Conservation (phyloP, 1,140 invertebrate species). For the Trichonephila clavata region DNA sequence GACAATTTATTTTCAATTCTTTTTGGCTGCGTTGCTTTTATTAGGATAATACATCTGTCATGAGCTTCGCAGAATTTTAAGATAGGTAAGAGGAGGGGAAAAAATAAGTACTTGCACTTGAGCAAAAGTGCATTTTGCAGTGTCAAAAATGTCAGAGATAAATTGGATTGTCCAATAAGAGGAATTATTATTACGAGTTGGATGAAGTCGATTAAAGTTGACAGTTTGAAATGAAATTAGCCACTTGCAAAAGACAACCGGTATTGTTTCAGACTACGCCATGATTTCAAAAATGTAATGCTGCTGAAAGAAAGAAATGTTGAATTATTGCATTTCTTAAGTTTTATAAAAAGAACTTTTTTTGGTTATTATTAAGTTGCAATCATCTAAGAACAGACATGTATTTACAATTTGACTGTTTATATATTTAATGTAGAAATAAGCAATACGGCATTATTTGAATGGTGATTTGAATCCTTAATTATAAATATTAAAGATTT, state of each 20-base stretch:
- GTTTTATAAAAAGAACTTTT: neutral
- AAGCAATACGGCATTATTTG: too few relatives aligned
- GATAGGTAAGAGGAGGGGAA: neutral
- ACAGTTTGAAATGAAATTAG: constrained; percentile 38
- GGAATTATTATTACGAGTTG: neutral
- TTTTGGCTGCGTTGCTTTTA: constrained; percentile 9
- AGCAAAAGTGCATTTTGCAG: neutral
- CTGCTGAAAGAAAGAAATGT: too few relatives aligned
- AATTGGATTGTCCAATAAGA: constrained; percentile 26
- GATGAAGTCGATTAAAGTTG: neutral
- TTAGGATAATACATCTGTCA: constrained; percentile 44
- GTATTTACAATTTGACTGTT: neutral
- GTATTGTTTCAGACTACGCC: neutral
- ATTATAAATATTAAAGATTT: too few relatives aligned
- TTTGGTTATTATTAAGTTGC: neutral
- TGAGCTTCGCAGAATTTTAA: constrained; percentile 2
- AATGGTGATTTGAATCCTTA: too few relatives aligned
- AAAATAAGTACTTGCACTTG: neutral
- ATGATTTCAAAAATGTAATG: too few relatives aligned
- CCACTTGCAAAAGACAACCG: neutral
- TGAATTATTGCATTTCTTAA: neutral
- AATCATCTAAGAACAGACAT: neutral
- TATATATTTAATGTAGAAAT: neutral
- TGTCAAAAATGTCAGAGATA: constrained; percentile 13
- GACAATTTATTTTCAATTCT: constrained; percentile 43